phyloP scores from a whole-genome alignment of 1,140 invertebrate species.

The Chironomus tepperi region DNA sequence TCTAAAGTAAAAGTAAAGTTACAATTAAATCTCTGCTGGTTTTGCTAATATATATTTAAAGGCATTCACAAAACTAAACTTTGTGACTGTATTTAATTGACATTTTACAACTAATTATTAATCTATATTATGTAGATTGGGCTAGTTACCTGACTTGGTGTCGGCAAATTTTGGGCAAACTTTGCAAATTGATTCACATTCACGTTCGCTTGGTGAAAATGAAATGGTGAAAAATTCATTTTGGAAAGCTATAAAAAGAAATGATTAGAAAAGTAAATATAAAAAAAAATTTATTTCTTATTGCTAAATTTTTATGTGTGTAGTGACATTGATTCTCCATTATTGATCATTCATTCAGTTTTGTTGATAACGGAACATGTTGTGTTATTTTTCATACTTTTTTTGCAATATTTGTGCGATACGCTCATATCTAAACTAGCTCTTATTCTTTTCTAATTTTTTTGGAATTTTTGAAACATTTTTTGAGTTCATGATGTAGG shows the following conservation, averaged over 20 bases:
- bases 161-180: conserved; percentile 52
- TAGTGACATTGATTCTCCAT: too few species aligned
- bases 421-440: too few species aligned
- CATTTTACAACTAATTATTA: too few species aligned
- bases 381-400: neutral
- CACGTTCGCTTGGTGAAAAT: conserved; percentile 41
- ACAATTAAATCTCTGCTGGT: neutral
- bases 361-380: neutral
- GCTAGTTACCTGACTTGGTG: conserved; percentile 42
- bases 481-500: too few species aligned
- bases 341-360: neutral
- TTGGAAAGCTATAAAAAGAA: conserved; percentile 31
- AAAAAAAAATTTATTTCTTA: too few species aligned
- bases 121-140: too few species aligned
- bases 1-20: conserved; percentile 23
- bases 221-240: conserved; percentile 62
- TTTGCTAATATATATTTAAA: neutral
- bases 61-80: neutral
- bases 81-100: too few species aligned
- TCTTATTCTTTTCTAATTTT: too few species aligned
- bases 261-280: conserved; percentile 17
- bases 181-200: conserved; percentile 57
- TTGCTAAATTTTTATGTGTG: too few species aligned
- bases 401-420: neutral
- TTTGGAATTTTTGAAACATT: too few species aligned